Percentiles rank a stretch among this genome's conserved stretches.
Conservation (phyloP, 53 echinoderm and acorn worm species). For the Holothuria leucospilota region DNA sequence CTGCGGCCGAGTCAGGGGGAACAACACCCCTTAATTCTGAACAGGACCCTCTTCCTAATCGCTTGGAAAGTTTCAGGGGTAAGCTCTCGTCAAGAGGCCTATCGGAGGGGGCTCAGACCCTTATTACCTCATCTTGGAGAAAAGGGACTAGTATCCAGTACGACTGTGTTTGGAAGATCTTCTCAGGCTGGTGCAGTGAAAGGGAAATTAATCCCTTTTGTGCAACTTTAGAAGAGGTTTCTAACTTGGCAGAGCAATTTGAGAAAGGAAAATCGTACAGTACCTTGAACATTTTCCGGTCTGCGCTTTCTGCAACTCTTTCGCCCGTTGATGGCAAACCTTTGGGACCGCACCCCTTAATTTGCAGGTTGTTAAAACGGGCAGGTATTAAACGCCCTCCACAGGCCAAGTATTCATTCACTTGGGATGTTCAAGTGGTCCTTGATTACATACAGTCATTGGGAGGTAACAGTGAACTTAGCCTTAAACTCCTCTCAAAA, state of each 20-base stretch:
- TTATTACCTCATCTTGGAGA: conserved; percentile 40
- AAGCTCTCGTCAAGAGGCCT: not conserved
- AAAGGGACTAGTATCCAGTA: conserved; percentile 29
- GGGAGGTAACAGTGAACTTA: not conserved
- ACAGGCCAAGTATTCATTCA: conserved; percentile 9
- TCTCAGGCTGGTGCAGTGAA: conserved; percentile 30
- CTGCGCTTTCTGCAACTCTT: not conserved
- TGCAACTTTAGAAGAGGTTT: not conserved
- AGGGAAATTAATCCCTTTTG: conserved; percentile 24
- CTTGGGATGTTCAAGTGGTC: conserved; percentile 6
- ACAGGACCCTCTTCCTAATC: conserved; percentile 1
- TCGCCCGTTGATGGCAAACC: conserved; percentile 16
- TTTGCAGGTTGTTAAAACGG: conserved; percentile 10
- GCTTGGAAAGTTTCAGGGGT: conserved; percentile 49
- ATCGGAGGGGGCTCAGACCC: conserved; percentile 5
- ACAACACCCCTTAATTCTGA: conserved; percentile 38
- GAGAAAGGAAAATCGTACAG: too few species aligned
- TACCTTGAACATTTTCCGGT: too few species aligned
- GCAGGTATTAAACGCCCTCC: not conserved
- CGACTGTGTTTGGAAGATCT: conserved; percentile 12
- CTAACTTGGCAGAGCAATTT: not conserved
- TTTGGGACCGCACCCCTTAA: conserved; percentile 15
- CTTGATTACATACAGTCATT: not conserved
- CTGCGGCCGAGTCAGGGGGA: conserved; percentile 4
- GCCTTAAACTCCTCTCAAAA: not conserved